Base-by-base conservation (phyloP, 2,113 vertebrate species). In the Alaudala cheleensis region DNA sequence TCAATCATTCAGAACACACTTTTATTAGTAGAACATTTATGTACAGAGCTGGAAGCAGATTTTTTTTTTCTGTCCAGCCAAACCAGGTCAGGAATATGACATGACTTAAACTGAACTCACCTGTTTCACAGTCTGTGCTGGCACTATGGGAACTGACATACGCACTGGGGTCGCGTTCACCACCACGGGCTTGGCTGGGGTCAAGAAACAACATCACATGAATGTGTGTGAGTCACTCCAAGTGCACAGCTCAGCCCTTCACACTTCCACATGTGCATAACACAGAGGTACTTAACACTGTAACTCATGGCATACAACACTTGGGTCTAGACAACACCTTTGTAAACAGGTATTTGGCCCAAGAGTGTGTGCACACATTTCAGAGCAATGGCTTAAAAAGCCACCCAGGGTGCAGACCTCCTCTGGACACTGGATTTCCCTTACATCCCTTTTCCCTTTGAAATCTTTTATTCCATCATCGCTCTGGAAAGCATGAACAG, bases 91-190 rank as follows among this genome's bases (percentile, higher is more conserved):
- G 50, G 57, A 81, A 64, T 14, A 86, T 24, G 3, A 33, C 18
- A 18, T 3, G 28, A 76, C 25, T 60, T 28, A n/a, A 4, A 21
- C 16, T 77, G 28, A 42, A 88, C 98, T 98, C 81, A 99, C 99
- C 98, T 99, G 99, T 96, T 99, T 99, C 71, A 99, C 98, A 71
- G 98, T 97, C 97, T 99, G 99, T 37, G 99, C 98, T 56, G 98
- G 98, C 66, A 99, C 98, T 26, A 99, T 98, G 14, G 99, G 99
- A 81, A 99, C 99, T 16, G 99, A 99, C 99, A 99, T 99, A 96
- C 99, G 98, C 66, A 99, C 98, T 0, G 98, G 97, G 24, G 98
- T 98, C 1, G 99, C 95, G 3, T 99, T 98, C 74, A 99, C 99
- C 91, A 99, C 98, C 97, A 99, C 98, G 0, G 99, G 98, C 92